Evolutionary conservation across 2,797 vertebrate species (phyloP).

Genomic region (Tolypeutes matacus): DNA sequence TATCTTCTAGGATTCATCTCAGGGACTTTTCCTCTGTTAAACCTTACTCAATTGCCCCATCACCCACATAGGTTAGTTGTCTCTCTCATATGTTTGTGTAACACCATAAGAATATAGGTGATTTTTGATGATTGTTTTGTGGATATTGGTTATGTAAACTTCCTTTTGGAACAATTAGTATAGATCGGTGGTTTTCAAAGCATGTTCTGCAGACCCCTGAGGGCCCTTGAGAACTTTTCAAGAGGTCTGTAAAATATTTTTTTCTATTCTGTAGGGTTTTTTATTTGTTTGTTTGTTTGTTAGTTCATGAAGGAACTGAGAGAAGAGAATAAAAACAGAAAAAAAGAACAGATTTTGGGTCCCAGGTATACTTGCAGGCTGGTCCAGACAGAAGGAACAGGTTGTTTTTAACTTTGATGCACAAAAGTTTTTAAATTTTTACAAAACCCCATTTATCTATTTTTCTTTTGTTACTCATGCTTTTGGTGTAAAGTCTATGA

Average conservation of each 20-base stretch:
- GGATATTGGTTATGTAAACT: not conserved
- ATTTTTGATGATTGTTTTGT: slow-evolving; percentile 32
- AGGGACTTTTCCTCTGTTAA: not conserved
- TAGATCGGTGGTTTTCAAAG: not conserved
- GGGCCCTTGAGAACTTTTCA: not conserved
- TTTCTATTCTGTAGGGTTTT: no score
- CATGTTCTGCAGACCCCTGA: not conserved
- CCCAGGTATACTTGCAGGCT: no score
- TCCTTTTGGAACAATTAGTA: not conserved
- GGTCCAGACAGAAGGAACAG: no score
- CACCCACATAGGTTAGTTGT: not conserved
- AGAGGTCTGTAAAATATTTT: not conserved
- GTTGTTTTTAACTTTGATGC: no score
- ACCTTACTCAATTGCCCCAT: not conserved
- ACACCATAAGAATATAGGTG: not conserved
- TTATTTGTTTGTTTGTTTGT: no score
- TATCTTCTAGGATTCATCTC: not conserved
- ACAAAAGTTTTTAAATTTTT: no score
- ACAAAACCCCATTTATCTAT: no score
- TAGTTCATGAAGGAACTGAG: no score
- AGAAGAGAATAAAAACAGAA: no score
- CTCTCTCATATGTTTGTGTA: not conserved
- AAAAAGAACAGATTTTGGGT: no score
- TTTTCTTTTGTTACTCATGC: no score
- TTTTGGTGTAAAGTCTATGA: no score